A percentile compares a stretch with the other conserved stretches of the same genome.
phyloP scores from a whole-genome alignment of 1,140 invertebrate genomes.

The Hormaphis cornu region DNA sequence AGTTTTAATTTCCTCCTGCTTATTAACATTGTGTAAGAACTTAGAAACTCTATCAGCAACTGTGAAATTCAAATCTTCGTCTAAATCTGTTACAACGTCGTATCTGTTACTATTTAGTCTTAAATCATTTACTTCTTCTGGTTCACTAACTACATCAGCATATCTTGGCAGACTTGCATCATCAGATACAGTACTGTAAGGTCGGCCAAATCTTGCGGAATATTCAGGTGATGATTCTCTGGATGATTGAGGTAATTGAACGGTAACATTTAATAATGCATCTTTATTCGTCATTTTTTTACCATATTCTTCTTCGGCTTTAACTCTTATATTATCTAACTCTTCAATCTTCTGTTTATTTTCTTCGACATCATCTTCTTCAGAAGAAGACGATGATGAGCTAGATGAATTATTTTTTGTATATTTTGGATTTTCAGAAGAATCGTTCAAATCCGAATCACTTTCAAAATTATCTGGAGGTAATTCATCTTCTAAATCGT shows the following conservation, averaged over 20 bases:
- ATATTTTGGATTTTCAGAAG: conserved; percentile 25
- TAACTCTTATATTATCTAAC: conserved; percentile 33
- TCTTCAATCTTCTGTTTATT: conserved; percentile 33
- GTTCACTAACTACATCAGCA: conserved; percentile 59
- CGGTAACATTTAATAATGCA: conserved; percentile 43
- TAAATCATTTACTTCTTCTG: conserved; percentile 51
- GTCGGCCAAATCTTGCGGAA: neutral
- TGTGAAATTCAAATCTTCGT: conserved; percentile 42
- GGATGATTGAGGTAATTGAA: conserved; percentile 59
- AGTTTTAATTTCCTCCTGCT: conserved; percentile 12
- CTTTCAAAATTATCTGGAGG: conserved; percentile 39
- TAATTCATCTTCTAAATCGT: conserved; percentile 38
- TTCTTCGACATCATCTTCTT: neutral
- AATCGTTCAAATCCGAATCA: conserved; percentile 35
- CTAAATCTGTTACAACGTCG: conserved; percentile 41
- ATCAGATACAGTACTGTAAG: conserved; percentile 28
- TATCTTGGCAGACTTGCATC: conserved; percentile 43
- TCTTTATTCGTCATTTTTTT: conserved; percentile 33
- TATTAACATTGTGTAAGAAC: conserved; percentile 46
- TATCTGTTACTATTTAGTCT: conserved; percentile 42
- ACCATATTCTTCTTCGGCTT: conserved; percentile 35
- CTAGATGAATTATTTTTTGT: conserved; percentile 15
- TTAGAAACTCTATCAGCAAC: conserved; percentile 49
- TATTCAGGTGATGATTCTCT: conserved; percentile 53
- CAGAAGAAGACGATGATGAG: conserved; percentile 7